These are phyloP conservation scores for Chrysoperla carnea DNA, from an alignment of 1,140 invertebrate genomes.

Conservation along the genomic window DNA sequence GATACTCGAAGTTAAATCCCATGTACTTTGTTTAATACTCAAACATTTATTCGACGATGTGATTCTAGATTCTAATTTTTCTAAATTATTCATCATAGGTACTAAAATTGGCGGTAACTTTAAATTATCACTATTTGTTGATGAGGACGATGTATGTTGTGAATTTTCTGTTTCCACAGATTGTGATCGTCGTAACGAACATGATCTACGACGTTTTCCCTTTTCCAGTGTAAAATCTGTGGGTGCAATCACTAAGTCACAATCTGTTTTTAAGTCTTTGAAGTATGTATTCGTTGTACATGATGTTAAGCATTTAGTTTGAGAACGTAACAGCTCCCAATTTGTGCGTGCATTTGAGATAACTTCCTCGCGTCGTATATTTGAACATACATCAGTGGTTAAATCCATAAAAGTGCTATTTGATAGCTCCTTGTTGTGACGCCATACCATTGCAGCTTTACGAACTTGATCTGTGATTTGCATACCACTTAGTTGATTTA, in stretches of 20 bases:
- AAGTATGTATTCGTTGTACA: slow-evolving; percentile 7
- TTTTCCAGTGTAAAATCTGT: slow-evolving; percentile 3
- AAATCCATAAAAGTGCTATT: slow-evolving; percentile 44
- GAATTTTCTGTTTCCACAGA: slow-evolving; percentile 37
- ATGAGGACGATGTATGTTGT: slow-evolving; percentile 23
- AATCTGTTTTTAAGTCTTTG: slow-evolving; percentile 16
- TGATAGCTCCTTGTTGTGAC: slow-evolving; percentile 51
- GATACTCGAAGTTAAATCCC: slow-evolving; percentile 39
- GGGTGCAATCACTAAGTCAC: slow-evolving; percentile 18
- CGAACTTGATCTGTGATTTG: slow-evolving; percentile 58
- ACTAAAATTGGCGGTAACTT: slow-evolving; percentile 49
- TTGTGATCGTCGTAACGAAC: slow-evolving; percentile 23
- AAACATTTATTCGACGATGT: slow-evolving; percentile 7
- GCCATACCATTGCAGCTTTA: slow-evolving; percentile 53
- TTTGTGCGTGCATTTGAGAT: slow-evolving; percentile 66
- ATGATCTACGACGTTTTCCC: not conserved
- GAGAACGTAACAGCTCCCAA: slow-evolving; percentile 57
- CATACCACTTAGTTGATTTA: slow-evolving; percentile 51
- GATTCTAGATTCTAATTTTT: slow-evolving; percentile 9
- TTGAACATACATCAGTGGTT: slow-evolving; percentile 43
- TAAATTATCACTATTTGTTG: slow-evolving; percentile 29
- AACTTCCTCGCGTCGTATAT: slow-evolving; percentile 49
- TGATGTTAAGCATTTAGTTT: slow-evolving; percentile 31
- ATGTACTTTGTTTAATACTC: slow-evolving; percentile 9
- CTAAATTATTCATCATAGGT: slow-evolving; percentile 28